These are phyloP conservation scores for Tragelaphus buxtoni DNA, from an alignment of 2,113 vertebrate species.

Conservation along the genomic window DNA sequence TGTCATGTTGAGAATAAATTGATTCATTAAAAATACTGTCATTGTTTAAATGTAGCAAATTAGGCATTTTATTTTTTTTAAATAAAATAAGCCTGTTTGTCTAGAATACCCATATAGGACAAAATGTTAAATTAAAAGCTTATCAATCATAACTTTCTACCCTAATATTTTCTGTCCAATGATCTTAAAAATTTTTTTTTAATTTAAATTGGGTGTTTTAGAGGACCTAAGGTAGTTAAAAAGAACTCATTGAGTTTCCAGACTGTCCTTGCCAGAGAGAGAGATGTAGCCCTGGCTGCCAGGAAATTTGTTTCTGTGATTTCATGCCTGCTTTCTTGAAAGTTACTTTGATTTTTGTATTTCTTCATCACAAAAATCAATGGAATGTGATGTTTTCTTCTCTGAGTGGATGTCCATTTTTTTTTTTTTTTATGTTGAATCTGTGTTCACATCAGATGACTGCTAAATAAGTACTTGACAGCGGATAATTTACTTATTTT, in stretches of 20 bases:
- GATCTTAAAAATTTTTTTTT: neutral
- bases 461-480: slow-evolving; percentile 20
- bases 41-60: slow-evolving; percentile 1
- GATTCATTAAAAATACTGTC: slow-evolving; percentile 28
- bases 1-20: slow-evolving; percentile 7
- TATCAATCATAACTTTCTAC: neutral
- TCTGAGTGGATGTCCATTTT: neutral
- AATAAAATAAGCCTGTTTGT: neutral
- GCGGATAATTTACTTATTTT: slow-evolving; percentile 31
- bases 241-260: neutral
- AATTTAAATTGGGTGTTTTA: neutral
- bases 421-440: slow-evolving; percentile 12
- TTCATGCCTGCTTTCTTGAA: neutral
- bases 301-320: neutral
- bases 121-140: neutral
- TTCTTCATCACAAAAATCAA: slow-evolving; percentile 26
- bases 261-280: neutral
- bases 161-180: neutral
- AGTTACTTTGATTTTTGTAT: slow-evolving; percentile 29
- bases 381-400: slow-evolving; percentile 28
- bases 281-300: neutral
- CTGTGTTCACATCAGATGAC: slow-evolving; percentile 17
- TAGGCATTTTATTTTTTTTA: neutral
- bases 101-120: neutral
- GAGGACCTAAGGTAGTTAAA: neutral